Evolutionary conservation across 2,797 vertebrate genomes (phyloP), one percentile per base, ranked within the genome.

Genomic region (Ibycter americanus): DNA sequence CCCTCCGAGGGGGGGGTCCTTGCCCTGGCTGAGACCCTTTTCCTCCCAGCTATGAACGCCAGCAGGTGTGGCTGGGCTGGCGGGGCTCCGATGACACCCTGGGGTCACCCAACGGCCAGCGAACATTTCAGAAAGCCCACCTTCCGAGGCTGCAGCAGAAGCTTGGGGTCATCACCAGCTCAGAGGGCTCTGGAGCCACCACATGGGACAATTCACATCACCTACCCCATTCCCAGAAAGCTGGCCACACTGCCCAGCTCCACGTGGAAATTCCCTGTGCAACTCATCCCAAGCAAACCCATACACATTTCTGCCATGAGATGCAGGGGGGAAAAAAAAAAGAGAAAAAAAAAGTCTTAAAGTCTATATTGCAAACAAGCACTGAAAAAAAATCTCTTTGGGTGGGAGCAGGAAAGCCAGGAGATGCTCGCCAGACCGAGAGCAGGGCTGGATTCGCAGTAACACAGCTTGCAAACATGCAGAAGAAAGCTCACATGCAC

Each of bases 1-100:
- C 54, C 6, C 46, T 4, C 13, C 1, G 9, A 31, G 14, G 38
- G 16, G 0, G 38, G 25, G 52, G 15, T 59, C 68, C 67, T 36
- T 0, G 2, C 7, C 49, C 51, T 7, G 51, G 9, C n/a, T 5
- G 20, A 27, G 6, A 12, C 3, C 51, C 4, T 34, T 51, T 7
- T 31, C 21, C 29, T 15, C 8, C 34, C 26, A 1, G 12, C 25
- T 3, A 1, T 0, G 25, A n/a, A 3, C 1, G 2, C 38, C 26
- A 21, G 32, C 36, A 9, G 54, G 21, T 0, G 8, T 10, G 4
- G 47, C 11, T 3, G 9, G 62, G 40, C 51, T 36, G 61, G 38
- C 1, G 2, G 55, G 26, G 26, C 49, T n/a, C 22, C 3, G 23
- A 8, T 1, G 2, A 27, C 65, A 29, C 22, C 11, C 17, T 6